Evolutionary conservation across 2,113 vertebrate species (phyloP), one percentile per base, ranked within the genome.

Genomic region (Zosterops lateralis): DNA sequence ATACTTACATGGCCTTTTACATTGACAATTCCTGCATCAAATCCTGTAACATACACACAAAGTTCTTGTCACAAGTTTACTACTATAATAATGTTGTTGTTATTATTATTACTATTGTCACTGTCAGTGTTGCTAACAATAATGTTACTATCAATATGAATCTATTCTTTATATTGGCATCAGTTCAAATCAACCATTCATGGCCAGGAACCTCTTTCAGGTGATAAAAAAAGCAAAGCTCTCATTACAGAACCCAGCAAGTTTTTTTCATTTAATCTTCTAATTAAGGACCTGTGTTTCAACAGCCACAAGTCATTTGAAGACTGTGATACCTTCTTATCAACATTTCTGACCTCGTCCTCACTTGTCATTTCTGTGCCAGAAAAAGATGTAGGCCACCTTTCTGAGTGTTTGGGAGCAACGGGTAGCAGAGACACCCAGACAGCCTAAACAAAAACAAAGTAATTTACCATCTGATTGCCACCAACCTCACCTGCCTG

Each of bases 341-440:
- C 40, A 80, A 0, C 11, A 9, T 80, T 72, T 79, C 32, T 87
- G 32, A 61, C 12, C n/a, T 70, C 50, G 34, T 57, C 25, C 14
- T 51, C 1, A 0, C 18, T 47, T 47, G n/a, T 81, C 24, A 60
- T 21, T 77, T 66, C n/a, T 57, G 9, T 1, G 0, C 19, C 42
- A 67, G 12, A 50, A 89, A 29, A 24, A 36, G 6, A 40, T 5
- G 4, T 22, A 12, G 10, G 1, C 2, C 17, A 15, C 20, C 64
- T 73, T 61, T 42, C 44, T 14, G 16, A 31, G 6, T 36, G 16
- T 48, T 42, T 82, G 62, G 38, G 28, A 79, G 48, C 26, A 74
- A 32, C 1, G 83, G 28, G 38, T 7, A 12, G 34, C 51, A 65
- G 44, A 71, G 50, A 32, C 15, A 80, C 20, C 4, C 9, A n/a